Conservation (phyloP, 2,113 vertebrate species). For the Hippotragus niger region DNA sequence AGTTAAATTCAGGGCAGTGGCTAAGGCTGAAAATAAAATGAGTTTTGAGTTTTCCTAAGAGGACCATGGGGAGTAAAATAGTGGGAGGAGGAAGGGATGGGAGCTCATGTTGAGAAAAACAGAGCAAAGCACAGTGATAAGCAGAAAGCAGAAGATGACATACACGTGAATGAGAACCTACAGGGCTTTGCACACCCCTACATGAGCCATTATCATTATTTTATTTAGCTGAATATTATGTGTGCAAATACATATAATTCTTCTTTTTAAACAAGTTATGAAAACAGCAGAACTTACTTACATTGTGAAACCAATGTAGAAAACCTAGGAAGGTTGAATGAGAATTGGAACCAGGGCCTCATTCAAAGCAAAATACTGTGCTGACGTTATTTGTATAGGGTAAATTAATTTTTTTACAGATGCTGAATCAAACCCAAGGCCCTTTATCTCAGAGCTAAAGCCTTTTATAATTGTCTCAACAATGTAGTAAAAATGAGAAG, state of each 20-base stretch:
- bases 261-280: neutral
- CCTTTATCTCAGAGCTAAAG: neutral
- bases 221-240: neutral
- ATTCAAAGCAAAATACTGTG: neutral
- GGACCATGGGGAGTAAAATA: neutral
- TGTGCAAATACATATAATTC: neutral
- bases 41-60: neutral
- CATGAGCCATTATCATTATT: neutral
- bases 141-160: too few relatives aligned
- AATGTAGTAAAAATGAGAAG: neutral
- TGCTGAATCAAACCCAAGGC: neutral
- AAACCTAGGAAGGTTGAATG: neutral
- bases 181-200: neutral
- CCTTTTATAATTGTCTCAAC: neutral
- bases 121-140: neutral
- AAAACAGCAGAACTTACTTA: neutral
- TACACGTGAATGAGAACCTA: rapidly evolving
- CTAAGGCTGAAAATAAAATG: neutral
- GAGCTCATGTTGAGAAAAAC: neutral
- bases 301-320: neutral
- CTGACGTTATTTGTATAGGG: neutral
- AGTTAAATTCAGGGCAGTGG: neutral
- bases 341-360: neutral
- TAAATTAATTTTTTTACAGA: neutral
- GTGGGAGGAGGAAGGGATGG: neutral